Percentiles rank a stretch among this genome's conserved stretches.
Conservation (phyloP, 1,140 invertebrate genomes). For the Scaptomyza graminum region DNA sequence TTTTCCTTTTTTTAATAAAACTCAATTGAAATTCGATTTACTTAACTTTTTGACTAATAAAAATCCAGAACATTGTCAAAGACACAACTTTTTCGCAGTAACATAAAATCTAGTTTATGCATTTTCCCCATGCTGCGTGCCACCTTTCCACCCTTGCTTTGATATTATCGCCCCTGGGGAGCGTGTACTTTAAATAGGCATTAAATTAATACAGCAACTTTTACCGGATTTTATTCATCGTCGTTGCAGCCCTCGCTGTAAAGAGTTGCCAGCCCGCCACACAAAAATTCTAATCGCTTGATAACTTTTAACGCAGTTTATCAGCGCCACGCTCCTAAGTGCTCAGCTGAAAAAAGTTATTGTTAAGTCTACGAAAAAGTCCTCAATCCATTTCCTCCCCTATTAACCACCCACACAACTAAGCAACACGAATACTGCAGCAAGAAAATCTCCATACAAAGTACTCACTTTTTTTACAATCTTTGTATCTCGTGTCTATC, state of each 20-base stretch:
- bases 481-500: slow-evolving; percentile 16
- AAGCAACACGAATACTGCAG: background rate
- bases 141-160: slow-evolving; percentile 37
- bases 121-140: slow-evolving; percentile 27
- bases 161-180: slow-evolving; percentile 24
- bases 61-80: slow-evolving; percentile 44
- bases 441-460: slow-evolving; percentile 19
- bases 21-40: slow-evolving; percentile 3
- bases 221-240: too few relatives aligned
- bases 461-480: background rate
- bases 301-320: slow-evolving; percentile 80
- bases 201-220: slow-evolving; percentile 70
- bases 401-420: too few relatives aligned
- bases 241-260: too few relatives aligned
- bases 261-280: slow-evolving; percentile 38
- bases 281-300: slow-evolving; percentile 74
- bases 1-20: background rate
- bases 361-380: slow-evolving; percentile 51
- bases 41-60: slow-evolving; percentile 48
- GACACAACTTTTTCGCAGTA: slow-evolving; percentile 56
- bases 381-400: background rate
- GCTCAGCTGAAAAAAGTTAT: slow-evolving; percentile 67
- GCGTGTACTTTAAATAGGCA: slow-evolving; percentile 68
- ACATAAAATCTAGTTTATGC: slow-evolving; percentile 78
- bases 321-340: slow-evolving; percentile 47